A percentile compares a stretch with the other conserved stretches of the same genome.
Evolutionary conservation across 2,888 invertebrate genomes (phyloP).

Genomic region (Apantesis nais): DNA sequence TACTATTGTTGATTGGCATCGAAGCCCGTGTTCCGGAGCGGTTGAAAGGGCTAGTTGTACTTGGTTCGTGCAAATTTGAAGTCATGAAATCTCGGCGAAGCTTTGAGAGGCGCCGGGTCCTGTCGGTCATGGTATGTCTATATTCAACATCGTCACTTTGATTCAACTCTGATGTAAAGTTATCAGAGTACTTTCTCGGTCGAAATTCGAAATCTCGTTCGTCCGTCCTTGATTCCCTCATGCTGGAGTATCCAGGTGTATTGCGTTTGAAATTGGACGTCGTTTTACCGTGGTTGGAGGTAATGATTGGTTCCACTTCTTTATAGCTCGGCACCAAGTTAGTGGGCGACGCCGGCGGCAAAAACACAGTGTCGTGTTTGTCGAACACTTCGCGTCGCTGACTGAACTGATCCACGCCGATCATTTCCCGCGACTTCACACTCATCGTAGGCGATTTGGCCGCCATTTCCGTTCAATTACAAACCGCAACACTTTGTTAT

Average conservation of each 20-base stretch:
- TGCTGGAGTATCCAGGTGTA: constrained; percentile 76
- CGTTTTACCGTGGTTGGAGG: constrained; percentile 79
- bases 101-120: constrained; percentile 76
- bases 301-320: constrained; percentile 73
- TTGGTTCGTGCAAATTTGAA: constrained; percentile 79
- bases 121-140: constrained; percentile 75
- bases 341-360: constrained; percentile 73
- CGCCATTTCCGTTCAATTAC: constrained; percentile 82
- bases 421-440: constrained; percentile 81
- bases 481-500: constrained; percentile 84
- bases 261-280: constrained; percentile 80
- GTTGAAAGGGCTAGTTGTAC: constrained; percentile 62
- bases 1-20: constrained; percentile 69
- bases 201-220: constrained; percentile 73
- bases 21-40: constrained; percentile 75
- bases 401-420: constrained; percentile 81
- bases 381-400: constrained; percentile 83
- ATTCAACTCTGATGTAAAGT: constrained; percentile 76
- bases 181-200: constrained; percentile 80
- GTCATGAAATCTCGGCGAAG: constrained; percentile 77
- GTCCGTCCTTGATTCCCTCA: constrained; percentile 76
- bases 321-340: constrained; percentile 59
- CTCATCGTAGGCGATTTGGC: constrained; percentile 81
- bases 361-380: constrained; percentile 81
- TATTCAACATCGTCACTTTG: constrained; percentile 80